These are phyloP conservation scores for Goniozus legneri DNA, from an alignment of 1,140 invertebrate genomes.

Conservation along the genomic window DNA sequence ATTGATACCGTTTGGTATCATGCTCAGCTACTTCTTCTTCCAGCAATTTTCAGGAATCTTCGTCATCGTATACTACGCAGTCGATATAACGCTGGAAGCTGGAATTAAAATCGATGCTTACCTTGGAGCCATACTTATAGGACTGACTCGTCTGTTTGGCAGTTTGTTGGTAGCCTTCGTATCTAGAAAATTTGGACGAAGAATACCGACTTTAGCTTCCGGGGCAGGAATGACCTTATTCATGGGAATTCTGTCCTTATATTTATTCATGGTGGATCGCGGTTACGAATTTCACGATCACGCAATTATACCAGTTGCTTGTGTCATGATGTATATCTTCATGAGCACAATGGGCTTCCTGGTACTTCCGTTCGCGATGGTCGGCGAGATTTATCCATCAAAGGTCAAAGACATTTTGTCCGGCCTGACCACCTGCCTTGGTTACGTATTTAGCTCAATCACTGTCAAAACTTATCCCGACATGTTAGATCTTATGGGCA, in stretches of 20 bases:
- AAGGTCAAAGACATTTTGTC: conserved; percentile 66
- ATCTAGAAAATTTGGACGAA: conserved; percentile 58
- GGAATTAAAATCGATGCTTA: conserved; percentile 59
- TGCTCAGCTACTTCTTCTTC: conserved; percentile 68
- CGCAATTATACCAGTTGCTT: conserved; percentile 50
- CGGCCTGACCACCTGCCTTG: conserved; percentile 63
- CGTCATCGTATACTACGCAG: conserved; percentile 72
- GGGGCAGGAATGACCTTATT: conserved; percentile 61
- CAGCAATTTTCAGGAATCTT: conserved; percentile 78
- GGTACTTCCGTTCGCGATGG: conserved; percentile 70
- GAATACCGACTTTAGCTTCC: conserved; percentile 59
- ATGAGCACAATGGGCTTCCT: conserved; percentile 63
- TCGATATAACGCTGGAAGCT: conserved; percentile 61
- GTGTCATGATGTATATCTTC: conserved; percentile 61
- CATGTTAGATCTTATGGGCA: conserved; percentile 57
- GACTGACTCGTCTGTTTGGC: conserved; percentile 55
- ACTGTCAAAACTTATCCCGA: conserved; percentile 71
- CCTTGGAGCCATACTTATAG: conserved; percentile 59
- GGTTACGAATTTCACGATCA: conserved; percentile 26
- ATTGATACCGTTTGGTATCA: conserved; percentile 64
- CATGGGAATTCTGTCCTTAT: conserved; percentile 57
- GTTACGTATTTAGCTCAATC: conserved; percentile 70
- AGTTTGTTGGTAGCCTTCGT: conserved; percentile 55
- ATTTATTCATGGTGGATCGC: conserved; percentile 43
- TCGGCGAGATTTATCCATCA: conserved; percentile 70